These are phyloP conservation scores for Acanthopleura granulata DNA, from an alignment of 2,888 invertebrate species.

Conservation along the genomic window DNA sequence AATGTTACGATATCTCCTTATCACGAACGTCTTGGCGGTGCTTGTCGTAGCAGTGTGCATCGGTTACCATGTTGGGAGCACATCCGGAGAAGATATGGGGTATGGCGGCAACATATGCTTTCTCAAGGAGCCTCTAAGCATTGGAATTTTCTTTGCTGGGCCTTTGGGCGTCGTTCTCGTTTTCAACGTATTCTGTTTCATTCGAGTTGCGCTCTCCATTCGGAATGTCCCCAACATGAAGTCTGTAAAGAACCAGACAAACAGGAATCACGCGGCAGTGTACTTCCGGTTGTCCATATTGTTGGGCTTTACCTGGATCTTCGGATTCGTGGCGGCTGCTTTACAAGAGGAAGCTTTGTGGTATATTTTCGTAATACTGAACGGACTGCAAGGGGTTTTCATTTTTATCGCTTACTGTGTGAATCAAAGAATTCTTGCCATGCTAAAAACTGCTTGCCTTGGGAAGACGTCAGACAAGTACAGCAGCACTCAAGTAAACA, in stretches of 20 bases:
- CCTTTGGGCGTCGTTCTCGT: constrained; percentile 20
- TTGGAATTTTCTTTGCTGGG: constrained; percentile 22
- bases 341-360: constrained; percentile 16
- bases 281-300: constrained; percentile 21
- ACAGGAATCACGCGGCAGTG: constrained; percentile 12
- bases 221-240: neutral
- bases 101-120: constrained; percentile 24
- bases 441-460: neutral
- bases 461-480: neutral
- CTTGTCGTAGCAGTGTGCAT: neutral
- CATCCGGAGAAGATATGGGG: constrained; percentile 9
- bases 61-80: neutral
- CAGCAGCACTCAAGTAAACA: neutral
- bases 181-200: constrained; percentile 20
- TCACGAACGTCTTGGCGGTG: neutral
- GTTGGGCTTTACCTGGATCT: constrained; percentile 24
- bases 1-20: neutral
- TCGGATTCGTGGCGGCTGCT: constrained; percentile 19
- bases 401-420: constrained; percentile 23
- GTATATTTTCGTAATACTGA: constrained; percentile 24
- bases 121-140: constrained; percentile 4
- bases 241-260: neutral
- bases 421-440: neutral
- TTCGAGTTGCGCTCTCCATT: neutral
- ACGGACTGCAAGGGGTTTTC: constrained; percentile 23